A percentile compares a stretch with the other conserved stretches of the same genome.
Evolutionary conservation across 2,888 invertebrate species (phyloP).

Genomic region (Palloptera scutellata): DNA sequence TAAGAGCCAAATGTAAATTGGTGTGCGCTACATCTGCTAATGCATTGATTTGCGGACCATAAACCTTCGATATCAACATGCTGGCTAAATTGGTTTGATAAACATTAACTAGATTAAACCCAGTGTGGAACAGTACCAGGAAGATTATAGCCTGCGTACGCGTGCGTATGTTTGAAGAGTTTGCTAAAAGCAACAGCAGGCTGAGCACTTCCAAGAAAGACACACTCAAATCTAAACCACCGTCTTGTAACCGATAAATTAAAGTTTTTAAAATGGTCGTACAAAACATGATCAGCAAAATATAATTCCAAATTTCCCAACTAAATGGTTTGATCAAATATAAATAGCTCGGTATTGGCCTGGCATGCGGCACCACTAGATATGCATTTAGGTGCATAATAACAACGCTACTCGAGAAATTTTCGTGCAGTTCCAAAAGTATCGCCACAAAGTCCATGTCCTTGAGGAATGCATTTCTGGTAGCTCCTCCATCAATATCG

Average conservation of each 20-base stretch:
- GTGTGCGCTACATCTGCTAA: conserved; percentile 45
- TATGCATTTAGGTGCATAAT: conserved; percentile 40
- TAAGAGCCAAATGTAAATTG: conserved; percentile 36
- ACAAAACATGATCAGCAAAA: conserved; percentile 3
- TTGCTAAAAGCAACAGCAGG: conserved; percentile 33
- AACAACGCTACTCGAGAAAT: conserved; percentile 41
- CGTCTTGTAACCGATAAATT: background rate
- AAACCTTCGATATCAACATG: conserved; percentile 45
- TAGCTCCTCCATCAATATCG: background rate
- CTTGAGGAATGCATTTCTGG: conserved; percentile 31
- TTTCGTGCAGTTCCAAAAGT: conserved; percentile 36
- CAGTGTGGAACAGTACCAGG: conserved; percentile 35
- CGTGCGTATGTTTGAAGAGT: background rate
- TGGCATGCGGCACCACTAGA: conserved; percentile 42
- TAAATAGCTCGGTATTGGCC: conserved; percentile 37
- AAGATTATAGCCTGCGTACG: conserved; percentile 36
- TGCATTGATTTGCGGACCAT: conserved; percentile 42
- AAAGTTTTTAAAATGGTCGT: background rate
- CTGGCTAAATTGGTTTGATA: conserved; percentile 46
- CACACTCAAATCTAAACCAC: background rate
- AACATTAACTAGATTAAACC: conserved; percentile 46
- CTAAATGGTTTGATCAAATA: conserved; percentile 42
- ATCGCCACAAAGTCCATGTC: conserved; percentile 43
- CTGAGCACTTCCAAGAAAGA: conserved; percentile 29
- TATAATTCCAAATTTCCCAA: conserved; percentile 33